These are phyloP conservation scores for Polietes domitor DNA, from an alignment of 2,888 invertebrate species.

Conservation along the genomic window DNA sequence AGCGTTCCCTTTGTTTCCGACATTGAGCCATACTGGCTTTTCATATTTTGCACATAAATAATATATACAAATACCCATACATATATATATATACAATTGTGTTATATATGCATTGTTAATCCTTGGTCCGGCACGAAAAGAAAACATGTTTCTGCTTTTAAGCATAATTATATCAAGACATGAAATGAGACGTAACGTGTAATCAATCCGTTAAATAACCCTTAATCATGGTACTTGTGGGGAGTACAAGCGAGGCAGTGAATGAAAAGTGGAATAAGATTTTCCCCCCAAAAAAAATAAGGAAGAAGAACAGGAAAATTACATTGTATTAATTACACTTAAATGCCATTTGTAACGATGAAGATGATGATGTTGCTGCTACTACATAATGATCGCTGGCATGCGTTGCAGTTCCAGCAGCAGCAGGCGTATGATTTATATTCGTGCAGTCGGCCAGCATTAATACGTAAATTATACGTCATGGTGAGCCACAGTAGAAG, in stretches of 20 bases:
- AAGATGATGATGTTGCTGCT: too few species aligned
- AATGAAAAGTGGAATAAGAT: not conserved
- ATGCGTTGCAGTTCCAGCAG: not conserved
- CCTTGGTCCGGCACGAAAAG: not conserved
- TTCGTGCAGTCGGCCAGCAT: not conserved
- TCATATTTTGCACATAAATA: not conserved
- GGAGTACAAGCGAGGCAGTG: not conserved
- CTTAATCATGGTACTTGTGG: not conserved
- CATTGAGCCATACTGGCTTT: not conserved
- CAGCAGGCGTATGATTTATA: not conserved
- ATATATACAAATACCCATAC: not conserved
- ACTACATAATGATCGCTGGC: not conserved
- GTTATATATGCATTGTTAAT: not conserved
- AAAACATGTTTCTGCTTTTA: not conserved
- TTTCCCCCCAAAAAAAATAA: not conserved
- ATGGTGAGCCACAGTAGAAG: not conserved
- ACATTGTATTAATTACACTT: slow-evolving; percentile 5
- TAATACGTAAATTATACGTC: not conserved
- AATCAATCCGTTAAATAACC: slow-evolving; percentile 9
- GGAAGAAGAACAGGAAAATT: not conserved
- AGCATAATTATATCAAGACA: slow-evolving; percentile 21
- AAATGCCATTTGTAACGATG: slow-evolving; percentile 1
- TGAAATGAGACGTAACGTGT: not conserved
- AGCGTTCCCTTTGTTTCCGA: slow-evolving; percentile 13
- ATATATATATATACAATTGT: not conserved